Evolutionary conservation across 2,888 invertebrate species (phyloP).

Genomic region (Plebejus argus): DNA sequence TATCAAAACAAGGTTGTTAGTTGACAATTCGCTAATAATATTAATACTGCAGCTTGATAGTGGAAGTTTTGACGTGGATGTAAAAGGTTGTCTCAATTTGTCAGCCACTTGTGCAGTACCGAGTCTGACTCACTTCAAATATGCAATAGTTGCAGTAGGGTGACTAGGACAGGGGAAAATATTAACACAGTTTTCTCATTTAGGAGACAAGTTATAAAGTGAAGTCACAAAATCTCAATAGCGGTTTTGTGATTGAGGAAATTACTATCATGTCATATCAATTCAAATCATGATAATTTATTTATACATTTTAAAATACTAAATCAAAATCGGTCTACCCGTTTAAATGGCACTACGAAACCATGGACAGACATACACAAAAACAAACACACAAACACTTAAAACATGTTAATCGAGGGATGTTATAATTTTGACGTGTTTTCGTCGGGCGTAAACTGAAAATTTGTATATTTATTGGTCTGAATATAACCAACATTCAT

Average conservation of each 20-base stretch:
- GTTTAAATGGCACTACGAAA: too few species aligned
- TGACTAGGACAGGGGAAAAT: neutral
- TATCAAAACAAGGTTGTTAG: neutral
- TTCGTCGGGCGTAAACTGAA: neutral
- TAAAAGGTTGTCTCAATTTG: conserved; percentile 26
- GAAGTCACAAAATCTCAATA: too few species aligned
- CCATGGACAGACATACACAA: too few species aligned
- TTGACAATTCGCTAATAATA: conserved; percentile 18
- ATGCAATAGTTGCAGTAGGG: conserved; percentile 32
- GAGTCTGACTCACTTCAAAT: conserved; percentile 32
- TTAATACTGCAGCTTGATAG: neutral
- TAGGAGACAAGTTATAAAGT: too few species aligned
- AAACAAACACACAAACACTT: too few species aligned
- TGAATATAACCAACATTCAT: neutral
- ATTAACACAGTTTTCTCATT: neutral
- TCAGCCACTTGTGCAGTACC: conserved; percentile 24
- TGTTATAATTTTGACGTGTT: neutral
- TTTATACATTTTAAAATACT: too few species aligned
- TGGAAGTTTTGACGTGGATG: conserved; percentile 6
- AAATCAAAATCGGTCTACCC: too few species aligned
- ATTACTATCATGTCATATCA: neutral
- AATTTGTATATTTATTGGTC: neutral
- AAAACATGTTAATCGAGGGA: too few species aligned
- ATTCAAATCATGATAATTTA: neutral
- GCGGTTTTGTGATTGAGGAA: neutral